Conservation (phyloP, 2,888 invertebrate genomes). For the Siphonodentalium dalli region DNA sequence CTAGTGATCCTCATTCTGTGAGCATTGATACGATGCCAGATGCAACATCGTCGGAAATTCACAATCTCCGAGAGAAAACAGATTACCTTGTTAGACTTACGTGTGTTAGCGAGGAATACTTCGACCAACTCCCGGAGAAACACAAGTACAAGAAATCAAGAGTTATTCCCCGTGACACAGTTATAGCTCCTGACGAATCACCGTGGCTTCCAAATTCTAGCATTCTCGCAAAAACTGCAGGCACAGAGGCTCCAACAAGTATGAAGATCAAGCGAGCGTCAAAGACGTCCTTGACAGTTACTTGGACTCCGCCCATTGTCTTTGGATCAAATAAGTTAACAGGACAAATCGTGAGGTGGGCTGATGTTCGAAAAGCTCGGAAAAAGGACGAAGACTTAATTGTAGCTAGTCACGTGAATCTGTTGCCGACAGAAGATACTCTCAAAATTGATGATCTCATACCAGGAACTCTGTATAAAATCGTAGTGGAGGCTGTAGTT, state of each 20-base stretch:
- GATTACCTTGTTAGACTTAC: conserved; percentile 62
- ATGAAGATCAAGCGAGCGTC: conserved; percentile 47
- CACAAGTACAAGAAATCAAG: conserved; percentile 47
- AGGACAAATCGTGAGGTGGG: conserved; percentile 62
- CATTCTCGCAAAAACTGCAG: conserved; percentile 61
- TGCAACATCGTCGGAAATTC: conserved; percentile 48
- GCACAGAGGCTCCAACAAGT: conserved; percentile 59
- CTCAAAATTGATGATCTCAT: conserved; percentile 53
- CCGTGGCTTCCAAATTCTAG: conserved; percentile 61
- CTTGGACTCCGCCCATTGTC: conserved; percentile 62
- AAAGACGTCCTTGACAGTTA: conserved; percentile 51
- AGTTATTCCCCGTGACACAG: conserved; percentile 49
- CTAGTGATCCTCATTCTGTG: conserved; percentile 42
- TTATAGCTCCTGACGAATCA: conserved; percentile 53
- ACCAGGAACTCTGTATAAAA: conserved; percentile 61
- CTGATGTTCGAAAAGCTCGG: conserved; percentile 45
- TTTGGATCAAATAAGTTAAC: conserved; percentile 62
- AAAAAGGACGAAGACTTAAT: conserved; percentile 47
- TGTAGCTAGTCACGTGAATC: conserved; percentile 53
- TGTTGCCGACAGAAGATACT: conserved; percentile 52
- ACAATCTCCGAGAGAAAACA: conserved; percentile 58
- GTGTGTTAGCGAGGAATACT: conserved; percentile 64
- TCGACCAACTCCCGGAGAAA: conserved; percentile 59
- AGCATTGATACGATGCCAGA: conserved; percentile 57
- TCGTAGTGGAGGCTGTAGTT: conserved; percentile 64